Evolutionary conservation across 2,113 vertebrate species (phyloP), one percentile per base, ranked within the genome.

Genomic region (Macaca nemestrina): DNA sequence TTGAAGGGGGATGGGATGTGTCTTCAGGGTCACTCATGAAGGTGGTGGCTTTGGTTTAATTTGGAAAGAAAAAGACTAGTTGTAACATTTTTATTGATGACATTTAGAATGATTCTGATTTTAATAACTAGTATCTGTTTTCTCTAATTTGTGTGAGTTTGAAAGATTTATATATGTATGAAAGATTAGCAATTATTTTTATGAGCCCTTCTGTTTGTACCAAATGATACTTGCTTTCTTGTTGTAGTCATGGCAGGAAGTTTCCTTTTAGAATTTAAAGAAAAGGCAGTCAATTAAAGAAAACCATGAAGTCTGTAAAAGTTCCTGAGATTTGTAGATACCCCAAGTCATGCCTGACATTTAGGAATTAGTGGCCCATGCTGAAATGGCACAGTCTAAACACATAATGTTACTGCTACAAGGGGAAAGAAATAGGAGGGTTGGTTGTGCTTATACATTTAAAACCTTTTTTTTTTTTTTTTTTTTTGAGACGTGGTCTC

Each of bases 311-410:
- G 35, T 78, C 86, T 40, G 17, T 48, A 9, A 38, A 2, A 16
- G 85, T n/a, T 83, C 8, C 2, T 16, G 68, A 50, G 52, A 14
- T 35, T 35, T 52, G 57, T 45, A 9, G 20, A 9, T 10, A 79
- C 35, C 40, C n/a, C 9, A 5, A 0, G n/a, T 50, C 17, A 0
- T 3, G 32, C 23, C 57, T 75, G 81, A 10, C 16, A 3, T 59
- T 81, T 55, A n/a, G 73, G 86, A 55, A 82, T 61, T 0, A 0
- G 32, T 2, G 18, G n/a, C 22, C 55, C 17, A 1, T 14, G 59
- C 40, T 48, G 1, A 75, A 27, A 8, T 23, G n/a, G 3, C 40
- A 30, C 40, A 22, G 25, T 17, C 23, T 57, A 16, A 40, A 35
- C 23, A 17, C 38, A 50, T 2, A 18, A 1, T 27, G 10, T 18